phyloP scores from a whole-genome alignment of 1,140 invertebrate species.

The Pteromalus puparum region DNA sequence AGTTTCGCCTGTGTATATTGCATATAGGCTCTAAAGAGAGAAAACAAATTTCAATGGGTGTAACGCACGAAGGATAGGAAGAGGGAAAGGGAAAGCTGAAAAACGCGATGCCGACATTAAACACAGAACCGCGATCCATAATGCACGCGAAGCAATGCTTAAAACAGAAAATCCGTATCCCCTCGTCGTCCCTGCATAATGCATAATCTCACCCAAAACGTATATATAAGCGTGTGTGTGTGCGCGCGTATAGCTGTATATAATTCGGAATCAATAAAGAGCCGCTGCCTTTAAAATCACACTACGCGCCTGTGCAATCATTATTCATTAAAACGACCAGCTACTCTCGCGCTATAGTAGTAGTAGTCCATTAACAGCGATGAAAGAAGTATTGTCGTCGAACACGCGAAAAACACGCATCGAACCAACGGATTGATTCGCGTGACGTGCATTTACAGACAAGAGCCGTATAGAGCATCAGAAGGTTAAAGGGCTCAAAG shows the following conservation, averaged over 20 bases:
- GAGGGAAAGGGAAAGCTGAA: too few species aligned
- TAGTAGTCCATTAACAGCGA: too few species aligned
- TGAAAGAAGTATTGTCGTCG: neutral
- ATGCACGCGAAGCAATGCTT: neutral
- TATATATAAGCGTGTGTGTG: too few species aligned
- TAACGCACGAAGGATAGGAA: too few species aligned
- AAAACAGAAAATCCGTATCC: neutral
- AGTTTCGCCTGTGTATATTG: too few species aligned
- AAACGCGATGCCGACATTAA: too few species aligned
- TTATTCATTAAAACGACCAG: constrained; percentile 2
- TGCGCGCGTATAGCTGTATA: neutral
- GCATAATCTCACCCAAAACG: too few species aligned
- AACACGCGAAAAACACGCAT: neutral
- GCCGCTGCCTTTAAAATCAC: neutral
- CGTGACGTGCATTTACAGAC: neutral
- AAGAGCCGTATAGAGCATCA: neutral
- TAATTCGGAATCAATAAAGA: neutral
- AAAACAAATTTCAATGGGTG: too few species aligned
- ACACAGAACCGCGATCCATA: too few species aligned
- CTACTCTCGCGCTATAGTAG: too few species aligned
- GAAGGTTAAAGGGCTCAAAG: neutral
- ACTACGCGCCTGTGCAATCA: neutral
- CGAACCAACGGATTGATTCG: too few species aligned
- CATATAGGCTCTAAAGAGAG: too few species aligned
- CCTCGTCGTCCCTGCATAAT: neutral